Percentiles rank a stretch among this genome's conserved stretches.
Conservation (phyloP, 1,140 invertebrate species). For the Phymastichus coffea region DNA sequence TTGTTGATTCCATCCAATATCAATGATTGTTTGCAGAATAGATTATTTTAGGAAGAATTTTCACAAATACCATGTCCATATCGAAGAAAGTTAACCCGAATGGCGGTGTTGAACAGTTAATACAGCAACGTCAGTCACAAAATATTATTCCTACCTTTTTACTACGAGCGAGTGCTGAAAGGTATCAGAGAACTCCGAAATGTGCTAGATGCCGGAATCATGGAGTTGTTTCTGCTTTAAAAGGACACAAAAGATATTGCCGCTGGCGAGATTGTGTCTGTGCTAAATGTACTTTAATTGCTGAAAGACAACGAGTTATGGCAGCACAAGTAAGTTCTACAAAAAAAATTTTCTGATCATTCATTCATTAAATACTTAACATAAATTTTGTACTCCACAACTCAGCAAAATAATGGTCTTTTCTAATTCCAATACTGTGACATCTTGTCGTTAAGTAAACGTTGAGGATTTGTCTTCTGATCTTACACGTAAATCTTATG, state of each 20-base stretch:
- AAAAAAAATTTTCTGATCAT: too few species aligned
- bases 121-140: slow-evolving; percentile 61
- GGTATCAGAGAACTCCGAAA: slow-evolving; percentile 97
- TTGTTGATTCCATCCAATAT: too few species aligned
- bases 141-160: slow-evolving; percentile 84
- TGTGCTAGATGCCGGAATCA: slow-evolving; percentile 98
- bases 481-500: too few species aligned
- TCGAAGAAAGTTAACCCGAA: slow-evolving; percentile 63
- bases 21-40: too few species aligned
- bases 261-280: slow-evolving; percentile 94
- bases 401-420: too few species aligned
- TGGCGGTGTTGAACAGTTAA: slow-evolving; percentile 77
- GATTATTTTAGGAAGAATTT: too few species aligned
- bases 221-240: slow-evolving; percentile 95
- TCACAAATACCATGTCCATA: slow-evolving; percentile 63
- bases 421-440: too few species aligned
- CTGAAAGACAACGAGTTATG: slow-evolving; percentile 98
- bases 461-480: too few species aligned
- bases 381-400: too few species aligned
- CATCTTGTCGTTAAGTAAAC: too few species aligned
- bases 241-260: slow-evolving; percentile 97
- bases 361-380: background rate
- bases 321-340: slow-evolving; percentile 76
- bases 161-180: slow-evolving; percentile 80
- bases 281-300: slow-evolving; percentile 98